Evolutionary conservation across 2,888 invertebrate genomes (phyloP).

Genomic region (Drosophila greeni): DNA sequence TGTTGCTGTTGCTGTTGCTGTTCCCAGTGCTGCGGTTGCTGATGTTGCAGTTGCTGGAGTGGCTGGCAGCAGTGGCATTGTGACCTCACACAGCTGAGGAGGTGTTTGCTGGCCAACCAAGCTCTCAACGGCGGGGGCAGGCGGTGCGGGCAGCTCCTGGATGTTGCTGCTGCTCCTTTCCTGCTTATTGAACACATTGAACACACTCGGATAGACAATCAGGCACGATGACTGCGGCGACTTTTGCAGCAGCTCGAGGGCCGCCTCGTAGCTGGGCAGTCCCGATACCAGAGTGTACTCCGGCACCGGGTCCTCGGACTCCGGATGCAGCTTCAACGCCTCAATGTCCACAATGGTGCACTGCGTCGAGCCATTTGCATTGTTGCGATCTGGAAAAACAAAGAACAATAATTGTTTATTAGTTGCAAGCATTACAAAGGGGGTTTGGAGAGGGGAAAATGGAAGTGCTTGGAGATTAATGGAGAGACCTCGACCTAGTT

Average conservation of each 20-base stretch:
- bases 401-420: conserved; percentile 29
- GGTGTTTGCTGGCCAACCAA: conserved; percentile 36
- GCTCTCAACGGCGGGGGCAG: conserved; percentile 30
- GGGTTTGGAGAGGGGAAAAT: background rate
- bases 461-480: conserved; percentile 14
- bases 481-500: conserved; percentile 34
- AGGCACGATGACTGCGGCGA: conserved; percentile 73
- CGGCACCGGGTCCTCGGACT: conserved; percentile 81
- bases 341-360: conserved; percentile 75
- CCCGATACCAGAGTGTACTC: conserved; percentile 84
- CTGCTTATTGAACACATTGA: conserved; percentile 73
- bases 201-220: conserved; percentile 76
- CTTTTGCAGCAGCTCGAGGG: conserved; percentile 81
- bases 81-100: conserved; percentile 33
- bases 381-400: conserved; percentile 57
- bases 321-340: conserved; percentile 75
- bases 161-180: conserved; percentile 57
- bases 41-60: conserved; percentile 20
- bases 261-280: conserved; percentile 83
- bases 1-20: conserved; percentile 16
- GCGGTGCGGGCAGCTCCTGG: conserved; percentile 39
- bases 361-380: conserved; percentile 58
- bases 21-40: conserved; percentile 5
- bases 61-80: conserved; percentile 33
- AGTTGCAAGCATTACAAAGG: conserved; percentile 3